phyloP scores from a whole-genome alignment of 2,888 invertebrate species.

The Scaptomyza reducta region DNA sequence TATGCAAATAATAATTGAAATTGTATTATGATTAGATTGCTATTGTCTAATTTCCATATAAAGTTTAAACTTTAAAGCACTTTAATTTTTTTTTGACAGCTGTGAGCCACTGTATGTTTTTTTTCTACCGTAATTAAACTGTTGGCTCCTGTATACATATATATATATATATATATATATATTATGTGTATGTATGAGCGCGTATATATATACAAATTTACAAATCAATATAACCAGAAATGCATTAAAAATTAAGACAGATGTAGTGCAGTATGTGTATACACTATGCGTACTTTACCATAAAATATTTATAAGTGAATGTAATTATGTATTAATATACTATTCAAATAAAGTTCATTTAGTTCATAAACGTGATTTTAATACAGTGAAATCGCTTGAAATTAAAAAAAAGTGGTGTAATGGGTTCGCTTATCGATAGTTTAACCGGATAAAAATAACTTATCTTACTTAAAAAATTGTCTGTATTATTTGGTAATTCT shows the following conservation, averaged over 20 bases:
- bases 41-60: not conserved
- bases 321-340: conserved; percentile 16
- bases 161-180: too few species aligned
- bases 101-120: not conserved
- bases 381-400: too few species aligned
- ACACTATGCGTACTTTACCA: conserved; percentile 4
- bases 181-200: not conserved
- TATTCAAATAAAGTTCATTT: conserved; percentile 25
- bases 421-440: too few species aligned
- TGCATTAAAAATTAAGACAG: not conserved
- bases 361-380: conserved; percentile 6
- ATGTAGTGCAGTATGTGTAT: conserved; percentile 10
- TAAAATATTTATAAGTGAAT: conserved; percentile 13
- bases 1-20: too few species aligned
- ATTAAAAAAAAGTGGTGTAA: too few species aligned
- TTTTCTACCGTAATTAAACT: not conserved
- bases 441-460: too few species aligned
- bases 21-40: not conserved
- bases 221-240: not conserved
- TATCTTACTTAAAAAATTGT: too few species aligned
- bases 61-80: too few species aligned
- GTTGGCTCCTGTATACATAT: conserved; percentile 8
- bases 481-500: too few species aligned
- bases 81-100: too few species aligned
- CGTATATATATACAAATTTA: not conserved